Evolutionary conservation across 2,888 invertebrate species (phyloP).

Genomic region (Chrysodeixis includens): DNA sequence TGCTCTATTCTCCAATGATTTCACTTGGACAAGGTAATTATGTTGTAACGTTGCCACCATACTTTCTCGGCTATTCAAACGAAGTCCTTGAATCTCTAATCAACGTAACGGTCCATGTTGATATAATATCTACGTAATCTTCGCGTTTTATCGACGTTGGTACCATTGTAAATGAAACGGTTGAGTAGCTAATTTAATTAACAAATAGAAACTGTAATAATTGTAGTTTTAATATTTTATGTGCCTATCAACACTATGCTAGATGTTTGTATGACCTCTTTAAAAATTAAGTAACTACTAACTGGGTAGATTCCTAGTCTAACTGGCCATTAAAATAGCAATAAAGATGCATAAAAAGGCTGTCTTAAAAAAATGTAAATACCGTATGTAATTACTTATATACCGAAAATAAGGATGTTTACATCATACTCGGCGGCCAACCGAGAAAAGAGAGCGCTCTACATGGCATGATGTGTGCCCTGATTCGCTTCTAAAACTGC

Average conservation of each 20-base stretch:
- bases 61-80: neutral
- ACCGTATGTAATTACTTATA: no score
- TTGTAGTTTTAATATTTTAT: slow-evolving; percentile 23
- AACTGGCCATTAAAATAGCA: no score
- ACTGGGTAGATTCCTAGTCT: no score
- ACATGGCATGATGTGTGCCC: no score
- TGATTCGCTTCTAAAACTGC: no score
- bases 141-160: neutral
- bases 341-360: no score
- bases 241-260: neutral
- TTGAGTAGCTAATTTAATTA: slow-evolving; percentile 33
- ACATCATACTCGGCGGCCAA: no score
- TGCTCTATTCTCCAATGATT: no score
- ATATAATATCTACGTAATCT: slow-evolving; percentile 4
- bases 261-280: neutral
- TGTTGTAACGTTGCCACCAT: neutral
- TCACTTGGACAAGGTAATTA: no score
- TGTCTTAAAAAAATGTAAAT: no score
- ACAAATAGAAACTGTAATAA: slow-evolving; percentile 24
- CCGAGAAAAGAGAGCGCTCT: no score
- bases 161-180: slow-evolving; percentile 24
- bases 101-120: neutral
- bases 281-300: neutral
- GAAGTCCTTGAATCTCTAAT: neutral
- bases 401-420: no score